Conservation (phyloP, 2,888 invertebrate species). For the Agapostemon virescens region DNA sequence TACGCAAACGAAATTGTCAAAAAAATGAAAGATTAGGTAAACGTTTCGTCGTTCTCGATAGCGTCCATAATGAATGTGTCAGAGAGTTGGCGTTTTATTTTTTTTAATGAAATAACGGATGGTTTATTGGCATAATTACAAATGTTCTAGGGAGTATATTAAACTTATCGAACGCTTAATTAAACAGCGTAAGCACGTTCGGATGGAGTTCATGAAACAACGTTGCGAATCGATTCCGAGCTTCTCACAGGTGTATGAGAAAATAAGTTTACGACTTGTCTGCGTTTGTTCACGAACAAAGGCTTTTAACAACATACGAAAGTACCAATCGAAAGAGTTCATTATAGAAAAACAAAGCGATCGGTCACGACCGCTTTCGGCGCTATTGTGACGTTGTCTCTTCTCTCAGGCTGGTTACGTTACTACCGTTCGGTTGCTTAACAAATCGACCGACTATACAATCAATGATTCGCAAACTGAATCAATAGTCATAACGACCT, state of each 20-base stretch:
- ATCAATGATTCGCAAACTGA: conserved; percentile 38
- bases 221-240: neutral
- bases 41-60: neutral
- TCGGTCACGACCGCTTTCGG: neutral
- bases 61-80: neutral
- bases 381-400: conserved; percentile 10
- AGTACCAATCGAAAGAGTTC: neutral
- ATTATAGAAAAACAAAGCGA: neutral
- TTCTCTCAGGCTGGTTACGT: conserved; percentile 41
- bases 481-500: conserved; percentile 24
- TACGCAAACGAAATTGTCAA: neutral
- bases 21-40: neutral
- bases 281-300: neutral
- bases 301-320: neutral
- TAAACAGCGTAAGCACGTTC: neutral
- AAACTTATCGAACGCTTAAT: conserved; percentile 10
- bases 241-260: neutral
- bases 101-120: conserved; percentile 8
- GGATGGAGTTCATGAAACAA: neutral
- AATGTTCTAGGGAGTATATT: conserved; percentile 18
- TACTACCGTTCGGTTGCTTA: conserved; percentile 49
- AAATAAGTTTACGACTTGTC: neutral
- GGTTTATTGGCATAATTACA: conserved; percentile 16
- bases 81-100: no score
- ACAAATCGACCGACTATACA: conserved; percentile 38